Percentiles rank a stretch among this genome's conserved stretches.
Evolutionary conservation across 2,888 invertebrate genomes (phyloP).

Genomic region (Parapristionchus giblindavisi): DNA sequence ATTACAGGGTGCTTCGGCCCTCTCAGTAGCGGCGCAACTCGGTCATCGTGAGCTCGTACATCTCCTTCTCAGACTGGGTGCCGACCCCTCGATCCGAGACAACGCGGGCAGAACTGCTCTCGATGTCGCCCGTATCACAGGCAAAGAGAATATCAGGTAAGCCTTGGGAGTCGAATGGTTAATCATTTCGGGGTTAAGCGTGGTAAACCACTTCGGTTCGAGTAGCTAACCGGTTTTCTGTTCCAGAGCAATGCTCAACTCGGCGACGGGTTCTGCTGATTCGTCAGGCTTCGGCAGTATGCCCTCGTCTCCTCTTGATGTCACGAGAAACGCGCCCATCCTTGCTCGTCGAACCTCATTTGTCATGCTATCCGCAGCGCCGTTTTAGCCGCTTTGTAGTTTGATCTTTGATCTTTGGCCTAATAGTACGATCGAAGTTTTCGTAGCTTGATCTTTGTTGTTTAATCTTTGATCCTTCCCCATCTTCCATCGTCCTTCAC

Average conservation of each 20-base stretch:
- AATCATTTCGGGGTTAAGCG: no score
- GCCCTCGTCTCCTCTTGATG: slow-evolving; percentile 52
- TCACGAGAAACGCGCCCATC: slow-evolving; percentile 16
- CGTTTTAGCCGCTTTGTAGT: no score
- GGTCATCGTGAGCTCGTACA: slow-evolving; percentile 55
- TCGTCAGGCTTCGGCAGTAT: slow-evolving; percentile 55
- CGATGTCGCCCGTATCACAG: slow-evolving; percentile 52
- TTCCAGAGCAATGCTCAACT: slow-evolving; percentile 36
- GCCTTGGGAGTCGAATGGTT: neutral
- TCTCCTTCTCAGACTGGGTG: slow-evolving; percentile 52
- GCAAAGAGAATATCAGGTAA: slow-evolving; percentile 48
- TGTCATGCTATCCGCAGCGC: no score
- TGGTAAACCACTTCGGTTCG: no score
- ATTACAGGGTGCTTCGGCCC: slow-evolving; percentile 54
- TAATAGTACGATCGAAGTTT: no score
- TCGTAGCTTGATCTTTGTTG: no score
- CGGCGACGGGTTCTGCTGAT: slow-evolving; percentile 54
- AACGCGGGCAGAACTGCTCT: slow-evolving; percentile 50
- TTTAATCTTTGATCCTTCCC: no score
- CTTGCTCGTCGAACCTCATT: neutral
- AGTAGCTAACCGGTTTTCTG: neutral
- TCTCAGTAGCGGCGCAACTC: slow-evolving; percentile 54
- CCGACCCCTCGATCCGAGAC: slow-evolving; percentile 53
- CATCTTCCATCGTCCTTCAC: no score
- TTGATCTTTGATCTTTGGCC: no score